Conservation (phyloP, 1,140 invertebrate species). For the Papilio dardanus region DNA sequence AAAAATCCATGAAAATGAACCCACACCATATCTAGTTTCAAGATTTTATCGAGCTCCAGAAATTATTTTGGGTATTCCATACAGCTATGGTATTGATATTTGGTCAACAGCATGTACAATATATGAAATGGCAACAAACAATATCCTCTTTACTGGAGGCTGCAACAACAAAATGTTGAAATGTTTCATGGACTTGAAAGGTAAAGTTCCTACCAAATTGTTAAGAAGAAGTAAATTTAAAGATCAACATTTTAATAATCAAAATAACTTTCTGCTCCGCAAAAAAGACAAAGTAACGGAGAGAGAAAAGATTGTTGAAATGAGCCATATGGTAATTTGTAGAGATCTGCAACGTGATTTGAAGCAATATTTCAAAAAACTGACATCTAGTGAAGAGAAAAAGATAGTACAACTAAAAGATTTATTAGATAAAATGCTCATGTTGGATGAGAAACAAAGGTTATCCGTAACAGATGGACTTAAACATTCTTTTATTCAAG, state of each 20-base stretch:
- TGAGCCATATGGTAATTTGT: conserved; percentile 91
- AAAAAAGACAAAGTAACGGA: conserved; percentile 99
- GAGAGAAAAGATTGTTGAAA: conserved; percentile 96
- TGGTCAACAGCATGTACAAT: conserved; percentile 99
- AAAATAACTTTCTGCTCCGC: conserved; percentile 98
- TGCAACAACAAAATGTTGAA: conserved; percentile 99
- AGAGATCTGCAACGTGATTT: conserved; percentile 94
- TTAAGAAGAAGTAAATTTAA: conserved; percentile 96
- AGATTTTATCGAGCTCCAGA: conserved; percentile 99
- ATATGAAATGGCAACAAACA: conserved; percentile 98
- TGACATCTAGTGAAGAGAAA: conserved; percentile 92
- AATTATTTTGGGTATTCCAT: conserved; percentile 98
- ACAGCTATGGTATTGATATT: conserved; percentile 98
- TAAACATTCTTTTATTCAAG: conserved; percentile 97
- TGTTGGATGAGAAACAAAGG: conserved; percentile 95
- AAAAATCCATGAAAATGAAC: conserved; percentile 97
- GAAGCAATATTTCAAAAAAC: conserved; percentile 89
- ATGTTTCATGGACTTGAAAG: conserved; percentile 99
- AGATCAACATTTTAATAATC: conserved; percentile 98
- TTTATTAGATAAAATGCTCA: conserved; percentile 95
- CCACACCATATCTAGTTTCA: conserved; percentile 98
- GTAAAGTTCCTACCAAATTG: conserved; percentile 96
- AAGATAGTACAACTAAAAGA: conserved; percentile 97
- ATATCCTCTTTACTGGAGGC: conserved; percentile 98
- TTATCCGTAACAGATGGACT: conserved; percentile 95